Evolutionary conservation across 2,797 vertebrate species (phyloP).

Genomic region (Heliangelus exortis): DNA sequence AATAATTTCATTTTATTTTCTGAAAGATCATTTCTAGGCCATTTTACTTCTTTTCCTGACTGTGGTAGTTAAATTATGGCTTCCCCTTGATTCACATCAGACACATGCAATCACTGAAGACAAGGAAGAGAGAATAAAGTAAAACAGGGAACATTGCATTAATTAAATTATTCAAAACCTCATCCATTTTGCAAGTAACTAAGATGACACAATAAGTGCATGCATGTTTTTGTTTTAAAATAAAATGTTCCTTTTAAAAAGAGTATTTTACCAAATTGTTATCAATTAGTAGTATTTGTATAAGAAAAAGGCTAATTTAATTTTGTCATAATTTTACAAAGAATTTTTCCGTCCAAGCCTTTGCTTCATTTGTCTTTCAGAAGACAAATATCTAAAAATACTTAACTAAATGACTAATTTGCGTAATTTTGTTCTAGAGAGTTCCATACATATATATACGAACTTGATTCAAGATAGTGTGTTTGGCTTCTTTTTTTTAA

Average conservation of each 20-base stretch:
- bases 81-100: background rate
- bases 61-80: slow-evolving; percentile 13
- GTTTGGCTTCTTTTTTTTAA: background rate
- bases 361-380: background rate
- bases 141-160: background rate
- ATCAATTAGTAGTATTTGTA: background rate
- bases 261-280: background rate
- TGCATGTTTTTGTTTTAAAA: background rate
- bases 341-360: background rate
- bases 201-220: background rate
- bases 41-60: background rate
- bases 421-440: background rate
- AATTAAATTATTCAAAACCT: slow-evolving; percentile 4
- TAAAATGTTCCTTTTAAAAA: background rate
- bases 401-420: background rate
- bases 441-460: background rate
- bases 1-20: slow-evolving; percentile 50
- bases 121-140: background rate
- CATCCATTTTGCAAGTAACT: background rate
- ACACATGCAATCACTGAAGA: background rate
- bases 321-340: background rate
- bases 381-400: background rate
- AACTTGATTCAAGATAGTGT: background rate
- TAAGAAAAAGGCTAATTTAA: background rate
- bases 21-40: slow-evolving; percentile 2